Evolutionary conservation across 2,888 invertebrate genomes (phyloP), one percentile per base, ranked within the genome.

Genomic region (Horisme vitalbata): DNA sequence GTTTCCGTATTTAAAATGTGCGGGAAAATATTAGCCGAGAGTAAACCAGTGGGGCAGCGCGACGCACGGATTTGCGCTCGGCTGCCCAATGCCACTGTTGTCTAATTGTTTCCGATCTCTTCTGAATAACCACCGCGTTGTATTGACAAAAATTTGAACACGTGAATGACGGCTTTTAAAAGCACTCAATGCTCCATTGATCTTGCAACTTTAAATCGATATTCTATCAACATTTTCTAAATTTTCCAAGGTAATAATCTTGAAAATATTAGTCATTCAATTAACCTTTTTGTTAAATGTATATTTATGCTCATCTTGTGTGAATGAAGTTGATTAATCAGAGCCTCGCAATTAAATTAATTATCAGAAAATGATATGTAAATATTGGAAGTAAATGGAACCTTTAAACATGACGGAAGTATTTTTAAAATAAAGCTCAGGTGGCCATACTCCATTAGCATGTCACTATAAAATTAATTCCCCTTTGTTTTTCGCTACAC

Each of bases 91-190:
- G 86, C 81, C 83, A 79, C 81, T 78, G 83, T 76, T 76, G 76
- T 79, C 83, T 88, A 88, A 88, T 88, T 88, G 83, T 85, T 88
- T 88, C 88, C 88, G 88, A 88, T 84, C 86, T 83, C 75, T 70
- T 73, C 80, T 79, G 79, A 81, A 84, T 80, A 80, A 79, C 82
- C 79, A 66, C 68, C 63, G 71, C 71, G 72, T 73, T 74, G 72
- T 81, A 84, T 84, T 80, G 83, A 84, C 78, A 58, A 79, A n/a
- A 83, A 82, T 83, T 81, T 75, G 80, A 81, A 79, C 80, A 81
- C 75, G 75, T 79, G 79, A 83, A 75, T 79, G 77, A 68, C 59
- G 69, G 52, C 62, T 57, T 63, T 79, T 77, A 74, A 73, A 75
- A 62, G 68, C 52, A 66, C 71, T 69, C 61, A 64, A 68, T 70